Percentiles rank a stretch among this genome's conserved stretches.
These are phyloP conservation scores for Brachyalestes nurse DNA, from an alignment of 2,797 vertebrate species.

Conservation along the genomic window DNA sequence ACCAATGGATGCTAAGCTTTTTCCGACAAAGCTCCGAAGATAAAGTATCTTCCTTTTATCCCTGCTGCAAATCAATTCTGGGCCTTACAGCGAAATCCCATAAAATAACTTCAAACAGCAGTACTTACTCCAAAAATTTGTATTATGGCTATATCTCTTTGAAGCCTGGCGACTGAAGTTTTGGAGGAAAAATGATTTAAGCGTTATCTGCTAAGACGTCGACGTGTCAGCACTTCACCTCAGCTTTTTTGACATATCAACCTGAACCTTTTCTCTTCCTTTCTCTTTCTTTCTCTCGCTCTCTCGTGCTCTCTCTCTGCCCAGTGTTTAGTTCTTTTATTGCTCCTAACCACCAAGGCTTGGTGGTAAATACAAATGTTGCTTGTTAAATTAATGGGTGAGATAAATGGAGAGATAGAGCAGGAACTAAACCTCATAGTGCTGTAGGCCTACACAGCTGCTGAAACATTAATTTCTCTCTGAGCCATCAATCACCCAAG, in stretches of 20 bases:
- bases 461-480: conserved; percentile 75
- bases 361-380: conserved; percentile 84
- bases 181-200: conserved; percentile 99
- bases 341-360: conserved; percentile 86
- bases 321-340: conserved; percentile 85
- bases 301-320: conserved; percentile 29
- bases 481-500: not conserved
- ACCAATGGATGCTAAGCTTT: conserved; percentile 99
- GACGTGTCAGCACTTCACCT: conserved; percentile 95
- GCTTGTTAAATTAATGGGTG: conserved; percentile 85
- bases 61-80: conserved; percentile 99
- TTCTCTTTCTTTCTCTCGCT: conserved; percentile 26
- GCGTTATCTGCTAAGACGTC: conserved; percentile 98
- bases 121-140: conserved; percentile 99
- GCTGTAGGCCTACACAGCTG: conserved; percentile 64
- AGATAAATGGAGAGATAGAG: conserved; percentile 72
- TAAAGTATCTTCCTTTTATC: conserved; percentile 99
- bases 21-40: conserved; percentile 99
- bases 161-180: conserved; percentile 98
- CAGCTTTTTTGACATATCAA: conserved; percentile 97
- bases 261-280: conserved; percentile 80
- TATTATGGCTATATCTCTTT: conserved; percentile 99
- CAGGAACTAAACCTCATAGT: conserved; percentile 63
- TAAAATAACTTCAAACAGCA: conserved; percentile 99
- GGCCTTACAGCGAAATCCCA: conserved; percentile 99